phyloP scores from a whole-genome alignment of 2,888 invertebrate genomes.

The Leptinotarsa haldemani region DNA sequence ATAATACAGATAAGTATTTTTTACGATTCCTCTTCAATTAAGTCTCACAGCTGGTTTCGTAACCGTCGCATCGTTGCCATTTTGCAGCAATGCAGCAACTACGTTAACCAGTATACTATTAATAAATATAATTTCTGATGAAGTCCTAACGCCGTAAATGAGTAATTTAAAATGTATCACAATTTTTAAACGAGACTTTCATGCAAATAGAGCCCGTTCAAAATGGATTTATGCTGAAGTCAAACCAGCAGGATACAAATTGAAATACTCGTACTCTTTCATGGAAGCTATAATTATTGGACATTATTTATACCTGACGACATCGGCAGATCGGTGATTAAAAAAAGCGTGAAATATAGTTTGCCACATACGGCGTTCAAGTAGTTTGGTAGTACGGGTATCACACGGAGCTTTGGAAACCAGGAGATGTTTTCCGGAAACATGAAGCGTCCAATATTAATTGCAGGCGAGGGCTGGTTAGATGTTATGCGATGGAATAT shows the following conservation, averaged over 20 bases:
- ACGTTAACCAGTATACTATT: background rate
- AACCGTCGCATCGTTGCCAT: background rate
- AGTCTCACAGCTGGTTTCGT: too few relatives aligned
- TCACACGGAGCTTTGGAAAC: slow-evolving; percentile 10
- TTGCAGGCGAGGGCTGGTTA: background rate
- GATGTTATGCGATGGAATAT: slow-evolving; percentile 5
- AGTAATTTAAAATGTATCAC: slow-evolving; percentile 40
- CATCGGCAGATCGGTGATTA: slow-evolving; percentile 26
- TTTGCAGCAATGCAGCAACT: slow-evolving; percentile 1
- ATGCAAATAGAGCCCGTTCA: slow-evolving; percentile 40
- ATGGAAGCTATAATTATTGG: slow-evolving; percentile 33
- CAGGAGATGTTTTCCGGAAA: slow-evolving; percentile 13
- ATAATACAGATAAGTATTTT: too few relatives aligned
- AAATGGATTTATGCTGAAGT: slow-evolving; percentile 38
- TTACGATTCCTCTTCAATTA: too few relatives aligned
- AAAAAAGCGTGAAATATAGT: slow-evolving; percentile 21
- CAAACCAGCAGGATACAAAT: slow-evolving; percentile 38
- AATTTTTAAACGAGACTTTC: slow-evolving; percentile 44
- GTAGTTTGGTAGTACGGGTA: slow-evolving; percentile 16
- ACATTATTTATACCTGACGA: slow-evolving; percentile 36
- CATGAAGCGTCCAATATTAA: slow-evolving; percentile 2
- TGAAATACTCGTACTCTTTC: slow-evolving; percentile 35
- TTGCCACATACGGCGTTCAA: slow-evolving; percentile 22
- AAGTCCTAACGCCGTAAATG: slow-evolving; percentile 29
- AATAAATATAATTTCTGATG: slow-evolving; percentile 12